Conservation (phyloP, 1,140 invertebrate genomes). For the Phocides pigmalion region DNA sequence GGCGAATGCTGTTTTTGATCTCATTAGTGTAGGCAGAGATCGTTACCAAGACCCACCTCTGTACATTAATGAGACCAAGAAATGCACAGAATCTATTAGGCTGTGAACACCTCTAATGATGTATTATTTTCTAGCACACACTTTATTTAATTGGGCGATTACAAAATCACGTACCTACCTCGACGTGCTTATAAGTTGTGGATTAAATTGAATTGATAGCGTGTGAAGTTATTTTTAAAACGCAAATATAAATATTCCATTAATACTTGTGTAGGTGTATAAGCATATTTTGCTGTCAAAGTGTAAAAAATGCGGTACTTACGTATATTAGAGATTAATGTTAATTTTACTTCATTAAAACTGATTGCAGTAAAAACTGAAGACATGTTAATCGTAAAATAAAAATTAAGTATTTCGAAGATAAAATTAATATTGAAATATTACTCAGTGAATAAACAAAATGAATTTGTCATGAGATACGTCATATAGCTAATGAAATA, state of each 20-base stretch:
- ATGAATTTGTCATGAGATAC: too few relatives aligned
- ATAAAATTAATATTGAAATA: too few relatives aligned
- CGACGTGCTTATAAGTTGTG: not conserved
- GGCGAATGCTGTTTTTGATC: constrained; percentile 25
- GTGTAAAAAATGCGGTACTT: not conserved
- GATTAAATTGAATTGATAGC: not conserved
- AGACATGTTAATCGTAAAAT: not conserved
- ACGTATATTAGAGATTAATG: not conserved
- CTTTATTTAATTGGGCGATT: constrained; percentile 30
- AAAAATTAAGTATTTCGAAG: too few relatives aligned
- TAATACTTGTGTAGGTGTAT: too few relatives aligned
- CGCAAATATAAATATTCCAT: too few relatives aligned
- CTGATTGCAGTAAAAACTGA: constrained; percentile 5
- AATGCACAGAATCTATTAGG: constrained; percentile 32
- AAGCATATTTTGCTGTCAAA: not conserved
- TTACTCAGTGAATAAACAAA: too few relatives aligned
- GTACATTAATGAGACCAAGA: constrained; percentile 28
- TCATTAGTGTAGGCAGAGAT: constrained; percentile 33
- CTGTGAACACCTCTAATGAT: constrained; percentile 43
- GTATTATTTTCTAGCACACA: constrained; percentile 46
- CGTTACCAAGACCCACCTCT: constrained; percentile 32
- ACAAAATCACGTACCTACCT: not conserved
- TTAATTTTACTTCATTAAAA: constrained; percentile 1
- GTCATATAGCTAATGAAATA: too few relatives aligned
- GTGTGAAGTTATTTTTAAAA: too few relatives aligned